These are phyloP conservation scores for Alca torda DNA, from an alignment of 2,797 vertebrate species.

Conservation along the genomic window DNA sequence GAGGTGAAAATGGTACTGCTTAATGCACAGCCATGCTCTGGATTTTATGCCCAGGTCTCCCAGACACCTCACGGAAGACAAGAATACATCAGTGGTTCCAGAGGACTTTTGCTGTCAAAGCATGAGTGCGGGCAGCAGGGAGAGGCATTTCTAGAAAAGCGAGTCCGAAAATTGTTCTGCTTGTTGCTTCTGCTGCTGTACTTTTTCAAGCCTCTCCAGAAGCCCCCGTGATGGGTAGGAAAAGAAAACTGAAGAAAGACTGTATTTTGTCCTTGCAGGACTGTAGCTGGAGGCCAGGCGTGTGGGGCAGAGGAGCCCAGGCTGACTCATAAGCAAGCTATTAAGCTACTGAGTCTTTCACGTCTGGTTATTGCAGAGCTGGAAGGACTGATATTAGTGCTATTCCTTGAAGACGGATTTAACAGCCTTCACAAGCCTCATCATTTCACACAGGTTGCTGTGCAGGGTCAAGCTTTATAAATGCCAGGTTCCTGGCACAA, in stretches of 20 bases:
- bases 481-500: neutral
- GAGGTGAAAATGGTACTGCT: neutral
- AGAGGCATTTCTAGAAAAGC: neutral
- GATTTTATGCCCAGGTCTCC: neutral
- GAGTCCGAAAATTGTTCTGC: neutral
- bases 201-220: neutral
- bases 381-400: neutral
- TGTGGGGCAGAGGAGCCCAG: neutral
- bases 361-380: neutral
- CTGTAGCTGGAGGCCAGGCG: rapidly evolving
- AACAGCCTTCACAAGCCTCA: neutral
- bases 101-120: neutral
- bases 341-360: constrained; percentile 13
- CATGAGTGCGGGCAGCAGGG: neutral
- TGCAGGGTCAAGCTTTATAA: neutral
- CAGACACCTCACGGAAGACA: neutral
- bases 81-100: neutral
- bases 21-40: neutral
- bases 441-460: neutral
- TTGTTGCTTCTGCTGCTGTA: neutral
- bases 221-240: neutral
- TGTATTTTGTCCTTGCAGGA: neutral
- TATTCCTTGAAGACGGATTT: neutral
- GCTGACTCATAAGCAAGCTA: neutral
- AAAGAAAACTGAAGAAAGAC: neutral